Evolutionary conservation across 2,797 vertebrate species (phyloP).

Genomic region (Tamandua tetradactyla): DNA sequence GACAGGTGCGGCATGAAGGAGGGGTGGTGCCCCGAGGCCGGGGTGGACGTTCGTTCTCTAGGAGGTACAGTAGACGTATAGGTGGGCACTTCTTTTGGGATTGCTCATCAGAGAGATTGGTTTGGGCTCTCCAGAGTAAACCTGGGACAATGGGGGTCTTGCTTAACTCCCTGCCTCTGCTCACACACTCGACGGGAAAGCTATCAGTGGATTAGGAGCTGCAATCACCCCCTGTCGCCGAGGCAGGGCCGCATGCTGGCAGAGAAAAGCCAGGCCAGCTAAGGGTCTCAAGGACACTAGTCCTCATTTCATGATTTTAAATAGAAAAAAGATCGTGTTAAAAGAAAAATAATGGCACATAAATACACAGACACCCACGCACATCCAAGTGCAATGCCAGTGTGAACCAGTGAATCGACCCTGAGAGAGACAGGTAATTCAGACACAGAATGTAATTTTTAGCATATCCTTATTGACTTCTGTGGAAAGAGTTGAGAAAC

Average conservation of each 20-base stretch:
- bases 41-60: not conserved
- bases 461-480: not conserved
- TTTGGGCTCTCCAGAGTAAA: conserved; percentile 20
- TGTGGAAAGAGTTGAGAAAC: not conserved
- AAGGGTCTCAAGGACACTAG: not conserved
- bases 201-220: not conserved
- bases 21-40: not conserved
- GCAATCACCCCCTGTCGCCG: not conserved
- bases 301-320: not conserved
- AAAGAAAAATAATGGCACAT: not conserved
- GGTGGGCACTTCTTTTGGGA: not conserved
- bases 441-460: not conserved
- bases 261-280: not conserved
- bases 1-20: not conserved
- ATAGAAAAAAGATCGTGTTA: not conserved
- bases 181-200: not conserved
- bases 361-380: not conserved
- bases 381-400: not conserved
- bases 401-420: not conserved
- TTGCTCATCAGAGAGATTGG: not conserved
- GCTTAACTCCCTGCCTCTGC: not conserved
- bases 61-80: not conserved
- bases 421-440: not conserved
- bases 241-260: not conserved
- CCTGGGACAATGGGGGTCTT: not conserved